phyloP scores from a whole-genome alignment of 2,888 invertebrate genomes.

The Harpalus rubripes region DNA sequence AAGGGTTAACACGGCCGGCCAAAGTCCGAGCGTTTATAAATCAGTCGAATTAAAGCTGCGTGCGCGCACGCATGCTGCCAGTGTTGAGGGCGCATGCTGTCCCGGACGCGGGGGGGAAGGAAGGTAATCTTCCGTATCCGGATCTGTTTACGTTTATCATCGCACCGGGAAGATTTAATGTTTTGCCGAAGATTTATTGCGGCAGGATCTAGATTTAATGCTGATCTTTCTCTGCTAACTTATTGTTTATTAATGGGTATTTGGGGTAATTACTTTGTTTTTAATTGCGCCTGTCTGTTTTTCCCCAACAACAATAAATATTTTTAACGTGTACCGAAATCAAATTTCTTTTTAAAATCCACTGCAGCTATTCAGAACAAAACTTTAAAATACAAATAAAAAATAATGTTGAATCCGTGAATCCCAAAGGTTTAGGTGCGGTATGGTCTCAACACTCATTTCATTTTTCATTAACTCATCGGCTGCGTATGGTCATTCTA shows the following conservation, averaged over 20 bases:
- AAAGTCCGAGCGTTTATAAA: slow-evolving; percentile 18
- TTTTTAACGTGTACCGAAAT: background rate
- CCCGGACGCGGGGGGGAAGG: slow-evolving; percentile 5
- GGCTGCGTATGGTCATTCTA: too few species aligned
- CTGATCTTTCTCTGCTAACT: slow-evolving; percentile 38
- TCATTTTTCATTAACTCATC: too few species aligned
- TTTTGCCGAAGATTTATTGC: slow-evolving; percentile 52
- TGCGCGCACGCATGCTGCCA: slow-evolving; percentile 20
- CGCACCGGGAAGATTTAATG: slow-evolving; percentile 57
- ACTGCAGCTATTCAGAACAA: background rate
- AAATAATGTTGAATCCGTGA: too few species aligned
- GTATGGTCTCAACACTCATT: too few species aligned
- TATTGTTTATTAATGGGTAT: slow-evolving; percentile 48
- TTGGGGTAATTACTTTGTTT: slow-evolving; percentile 40
- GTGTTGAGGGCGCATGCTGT: background rate
- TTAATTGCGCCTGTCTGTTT: slow-evolving; percentile 25
- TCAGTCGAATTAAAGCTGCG: slow-evolving; percentile 40
- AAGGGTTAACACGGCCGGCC: slow-evolving; percentile 36
- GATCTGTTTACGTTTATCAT: slow-evolving; percentile 62
- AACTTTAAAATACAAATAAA: too few species aligned
- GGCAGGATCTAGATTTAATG: slow-evolving; percentile 48
- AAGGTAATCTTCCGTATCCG: slow-evolving; percentile 59
- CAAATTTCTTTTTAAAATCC: background rate
- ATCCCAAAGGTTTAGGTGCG: too few species aligned
- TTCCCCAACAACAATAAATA: slow-evolving; percentile 8